A percentile compares a stretch with the other conserved stretches of the same genome.
Conservation (phyloP, 2,888 invertebrate genomes). For the Sipha maydis region DNA sequence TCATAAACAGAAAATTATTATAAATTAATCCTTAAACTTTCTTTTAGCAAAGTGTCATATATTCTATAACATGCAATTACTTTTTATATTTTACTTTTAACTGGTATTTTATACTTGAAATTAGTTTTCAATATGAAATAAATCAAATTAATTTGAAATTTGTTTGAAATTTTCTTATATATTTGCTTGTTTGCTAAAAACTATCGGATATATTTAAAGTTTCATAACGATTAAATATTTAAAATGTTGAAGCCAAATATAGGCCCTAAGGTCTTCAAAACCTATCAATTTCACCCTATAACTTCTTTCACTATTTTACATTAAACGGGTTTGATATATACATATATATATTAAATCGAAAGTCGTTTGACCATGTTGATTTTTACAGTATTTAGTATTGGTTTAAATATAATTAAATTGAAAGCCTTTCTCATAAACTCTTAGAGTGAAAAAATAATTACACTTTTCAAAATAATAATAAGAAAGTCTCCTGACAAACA, state of each 20-base stretch:
- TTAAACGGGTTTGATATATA: conserved; percentile 21
- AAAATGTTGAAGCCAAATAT: not conserved
- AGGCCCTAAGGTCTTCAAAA: not conserved
- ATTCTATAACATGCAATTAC: not conserved
- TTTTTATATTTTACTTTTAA: not conserved
- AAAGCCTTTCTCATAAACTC: not conserved
- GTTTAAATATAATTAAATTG: not conserved
- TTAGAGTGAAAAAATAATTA: not conserved
- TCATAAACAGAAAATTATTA: not conserved
- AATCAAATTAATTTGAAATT: not conserved
- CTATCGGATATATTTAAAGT: not conserved
- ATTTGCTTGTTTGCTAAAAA: not conserved
- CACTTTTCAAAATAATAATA: conserved; percentile 1
- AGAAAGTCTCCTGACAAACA: not conserved
- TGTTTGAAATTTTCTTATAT: not conserved
- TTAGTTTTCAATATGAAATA: not conserved
- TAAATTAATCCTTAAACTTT: not conserved
- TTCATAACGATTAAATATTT: not conserved
- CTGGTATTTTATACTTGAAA: not conserved
- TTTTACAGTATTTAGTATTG: conserved; percentile 2
- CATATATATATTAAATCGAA: conserved; percentile 3
- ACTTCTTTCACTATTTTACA: conserved; percentile 26
- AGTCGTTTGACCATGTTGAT: conserved; percentile 5
- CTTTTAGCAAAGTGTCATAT: not conserved
- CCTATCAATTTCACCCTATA: not conserved